Base-by-base conservation (phyloP, 2,113 vertebrate species). In the Hipposideros armiger region DNA sequence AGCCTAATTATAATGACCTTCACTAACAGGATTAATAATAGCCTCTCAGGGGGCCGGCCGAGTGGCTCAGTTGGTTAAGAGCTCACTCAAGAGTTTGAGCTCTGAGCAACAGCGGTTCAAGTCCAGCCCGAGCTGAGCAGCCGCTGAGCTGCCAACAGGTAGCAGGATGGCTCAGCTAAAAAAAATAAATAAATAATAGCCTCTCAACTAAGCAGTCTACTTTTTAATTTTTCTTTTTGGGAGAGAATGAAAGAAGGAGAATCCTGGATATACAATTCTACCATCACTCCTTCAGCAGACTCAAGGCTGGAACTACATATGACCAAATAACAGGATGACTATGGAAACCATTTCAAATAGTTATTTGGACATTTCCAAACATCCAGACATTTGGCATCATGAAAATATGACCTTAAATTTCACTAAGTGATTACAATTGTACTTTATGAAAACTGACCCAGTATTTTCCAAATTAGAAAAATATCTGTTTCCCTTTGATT, bases 401-500 rank as follows among this genome's bases (percentile, higher is more conserved):
- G 11, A 3, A 93, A 94, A 69, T 56, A 62, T 20, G 60, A 40
- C 67, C 50, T 50, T 85, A 94, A 64, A 5, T 70, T 78, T 90
- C 66, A 83, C 30, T 60, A 52, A 62, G 20, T 26, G 47, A 83
- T 40, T 42, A 83, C 74, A 90, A 64, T 83, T 90, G 64, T 36
- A 77, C 40, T 78, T 90, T 67, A 30, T 74, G 36, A 32, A 90
- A 96, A 92, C 2, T 73, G 50, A 74, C 42, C 42, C 58, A 24
- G 5, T 69, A 67, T 93, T 94, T 97, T 93, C 64, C 62, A 91
- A 87, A 67, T 78, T 58, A 50, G 76, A 94, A 78, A 56, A 40
- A 24, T 36, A 86, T 19, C 40, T 22, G 5, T 80, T 62, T 78
- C 45, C 40, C 24, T 52, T 95, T 82, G 8, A 82, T 94, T 78